Evolutionary conservation across 1,140 invertebrate species (phyloP).

Genomic region (Ylistrum balloti): DNA sequence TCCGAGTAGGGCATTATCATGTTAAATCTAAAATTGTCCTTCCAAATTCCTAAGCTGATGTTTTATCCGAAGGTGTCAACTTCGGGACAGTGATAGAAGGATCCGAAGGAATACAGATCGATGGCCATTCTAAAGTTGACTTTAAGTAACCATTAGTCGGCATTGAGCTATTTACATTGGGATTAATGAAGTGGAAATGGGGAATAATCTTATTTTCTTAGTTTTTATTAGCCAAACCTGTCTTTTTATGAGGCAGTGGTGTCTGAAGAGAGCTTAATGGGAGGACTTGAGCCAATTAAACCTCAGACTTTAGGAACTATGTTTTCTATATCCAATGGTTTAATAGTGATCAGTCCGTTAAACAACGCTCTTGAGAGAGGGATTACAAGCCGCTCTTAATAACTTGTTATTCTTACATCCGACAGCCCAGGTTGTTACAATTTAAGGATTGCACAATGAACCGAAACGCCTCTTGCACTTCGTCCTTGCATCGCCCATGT

Average conservation of each 20-base stretch:
- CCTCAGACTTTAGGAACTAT: not conserved
- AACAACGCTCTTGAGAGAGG: conserved; percentile 7
- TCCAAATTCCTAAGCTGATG: not conserved
- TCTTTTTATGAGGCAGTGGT: conserved; percentile 24
- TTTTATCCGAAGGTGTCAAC: not conserved
- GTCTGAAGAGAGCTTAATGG: not conserved
- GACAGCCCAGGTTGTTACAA: not conserved
- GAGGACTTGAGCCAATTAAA: conserved; percentile 15
- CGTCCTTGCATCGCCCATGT: no score
- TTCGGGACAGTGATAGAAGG: not conserved
- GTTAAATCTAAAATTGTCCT: not conserved
- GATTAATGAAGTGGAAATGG: not conserved
- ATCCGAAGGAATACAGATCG: not conserved
- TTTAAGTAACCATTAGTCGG: not conserved
- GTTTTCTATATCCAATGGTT: not conserved
- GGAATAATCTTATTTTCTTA: conserved; percentile 19
- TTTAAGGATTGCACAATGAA: no score
- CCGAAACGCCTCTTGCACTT: no score
- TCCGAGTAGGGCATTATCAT: not conserved
- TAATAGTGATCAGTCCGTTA: not conserved
- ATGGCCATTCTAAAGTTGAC: not conserved
- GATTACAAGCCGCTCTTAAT: not conserved
- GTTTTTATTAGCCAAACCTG: conserved; percentile 4
- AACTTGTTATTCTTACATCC: not conserved
- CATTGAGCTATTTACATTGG: not conserved